Percentiles rank a stretch among this genome's conserved stretches.
phyloP scores from a whole-genome alignment of 2,797 vertebrate species.

The Hoplostethus mediterraneus region DNA sequence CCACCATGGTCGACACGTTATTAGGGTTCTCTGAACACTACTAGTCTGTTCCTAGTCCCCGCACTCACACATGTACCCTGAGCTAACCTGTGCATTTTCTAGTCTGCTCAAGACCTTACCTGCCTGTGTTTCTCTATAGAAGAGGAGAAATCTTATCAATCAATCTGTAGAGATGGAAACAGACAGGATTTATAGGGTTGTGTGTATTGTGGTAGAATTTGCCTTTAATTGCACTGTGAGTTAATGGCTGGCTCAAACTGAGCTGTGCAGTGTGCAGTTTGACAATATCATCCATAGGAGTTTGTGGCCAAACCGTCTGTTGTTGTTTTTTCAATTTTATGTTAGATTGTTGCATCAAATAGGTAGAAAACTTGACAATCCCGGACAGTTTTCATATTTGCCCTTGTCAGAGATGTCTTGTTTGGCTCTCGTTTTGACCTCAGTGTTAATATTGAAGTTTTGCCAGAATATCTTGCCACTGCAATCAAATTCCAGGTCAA shows the following conservation, averaged over 20 bases:
- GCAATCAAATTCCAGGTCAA: slow-evolving; percentile 28
- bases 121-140: slow-evolving; percentile 19
- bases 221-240: slow-evolving; percentile 49
- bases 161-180: not conserved
- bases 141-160: slow-evolving; percentile 23
- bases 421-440: not conserved
- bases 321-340: slow-evolving; percentile 4
- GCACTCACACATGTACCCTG: not conserved
- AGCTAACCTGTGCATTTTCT: slow-evolving; percentile 21
- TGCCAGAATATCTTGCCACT: slow-evolving; percentile 31
- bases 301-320: slow-evolving; percentile 3
- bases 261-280: slow-evolving; percentile 10
- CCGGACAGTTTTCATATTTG: not conserved
- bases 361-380: not conserved
- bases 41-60: not conserved
- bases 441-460: slow-evolving; percentile 1
- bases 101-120: slow-evolving; percentile 1
- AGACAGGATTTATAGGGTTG: slow-evolving; percentile 5
- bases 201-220: slow-evolving; percentile 29
- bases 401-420: not conserved
- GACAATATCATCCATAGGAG: slow-evolving; percentile 1
- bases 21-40: too few species aligned
- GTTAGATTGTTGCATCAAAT: not conserved
- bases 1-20: too few species aligned
- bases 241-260: not conserved